Evolutionary conservation across 92 coral and sea anemone species (phyloP).

Genomic region (Phenganax subtilis): DNA sequence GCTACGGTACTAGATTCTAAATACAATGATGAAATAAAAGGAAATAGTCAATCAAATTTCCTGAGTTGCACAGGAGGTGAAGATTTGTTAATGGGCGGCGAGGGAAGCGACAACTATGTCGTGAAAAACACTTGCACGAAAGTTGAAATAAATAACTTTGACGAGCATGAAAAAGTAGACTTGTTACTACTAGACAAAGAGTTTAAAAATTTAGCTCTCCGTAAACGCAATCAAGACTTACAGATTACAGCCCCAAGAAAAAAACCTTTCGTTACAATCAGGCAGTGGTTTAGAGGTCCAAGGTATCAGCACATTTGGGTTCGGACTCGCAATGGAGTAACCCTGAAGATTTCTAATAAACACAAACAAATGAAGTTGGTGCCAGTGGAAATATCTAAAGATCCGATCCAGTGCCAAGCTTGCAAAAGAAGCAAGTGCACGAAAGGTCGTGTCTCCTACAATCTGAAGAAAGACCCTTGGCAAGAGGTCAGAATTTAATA

Average conservation of each 20-base stretch:
- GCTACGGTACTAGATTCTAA: constrained; percentile 51
- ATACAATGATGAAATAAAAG: constrained; percentile 27
- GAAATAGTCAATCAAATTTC: constrained; percentile 48
- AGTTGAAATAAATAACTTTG: constrained; percentile 38
- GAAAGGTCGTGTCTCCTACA: too few species aligned
- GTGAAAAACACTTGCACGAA: constrained; percentile 38
- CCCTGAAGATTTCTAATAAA: constrained; percentile 19
- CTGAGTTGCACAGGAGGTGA: constrained; percentile 50
- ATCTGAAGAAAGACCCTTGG: constrained; percentile 35
- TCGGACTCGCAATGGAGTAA: constrained; percentile 48
- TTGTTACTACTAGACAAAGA: too few species aligned
- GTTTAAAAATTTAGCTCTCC: too few species aligned
- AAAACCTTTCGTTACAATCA: too few species aligned
- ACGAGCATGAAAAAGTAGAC: constrained; percentile 32
- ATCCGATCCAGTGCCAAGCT: too few species aligned
- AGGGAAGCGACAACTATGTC: constrained; percentile 52
- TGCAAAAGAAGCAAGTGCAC: too few species aligned
- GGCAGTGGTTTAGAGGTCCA: too few species aligned
- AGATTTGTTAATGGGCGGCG: constrained; percentile 41
- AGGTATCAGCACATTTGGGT: constrained; percentile 41
- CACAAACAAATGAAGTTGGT: too few species aligned
- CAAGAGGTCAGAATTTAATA: background rate
- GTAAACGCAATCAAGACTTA: too few species aligned
- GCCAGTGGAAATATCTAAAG: too few species aligned
- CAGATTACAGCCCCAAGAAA: too few species aligned